Evolutionary conservation across 1,140 invertebrate genomes (phyloP).

Genomic region (Goniozus legneri): DNA sequence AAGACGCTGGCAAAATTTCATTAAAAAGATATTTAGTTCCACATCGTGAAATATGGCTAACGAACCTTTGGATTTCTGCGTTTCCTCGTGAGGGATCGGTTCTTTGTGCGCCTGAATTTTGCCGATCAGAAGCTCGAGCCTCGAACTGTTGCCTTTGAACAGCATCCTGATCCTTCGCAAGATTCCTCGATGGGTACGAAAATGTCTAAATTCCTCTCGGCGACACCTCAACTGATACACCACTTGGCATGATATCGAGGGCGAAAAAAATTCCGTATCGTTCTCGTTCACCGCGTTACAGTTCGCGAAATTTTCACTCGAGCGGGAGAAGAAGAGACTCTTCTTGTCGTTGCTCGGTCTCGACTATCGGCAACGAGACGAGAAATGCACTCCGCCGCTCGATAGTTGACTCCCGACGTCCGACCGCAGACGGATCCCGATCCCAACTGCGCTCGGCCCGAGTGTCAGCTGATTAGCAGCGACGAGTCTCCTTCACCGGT

Average conservation of each 20-base stretch:
- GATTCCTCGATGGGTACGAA: no score
- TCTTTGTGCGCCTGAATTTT: constrained; percentile 80
- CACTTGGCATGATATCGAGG: no score
- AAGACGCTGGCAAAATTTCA: no score
- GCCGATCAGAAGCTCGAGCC: constrained; percentile 75
- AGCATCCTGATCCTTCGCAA: constrained; percentile 56
- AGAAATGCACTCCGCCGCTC: no score
- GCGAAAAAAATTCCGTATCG: neutral
- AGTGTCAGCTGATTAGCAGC: neutral
- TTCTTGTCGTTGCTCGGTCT: no score
- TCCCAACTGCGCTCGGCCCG: constrained; percentile 5
- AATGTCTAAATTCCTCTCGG: no score
- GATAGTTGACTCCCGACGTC: constrained; percentile 22
- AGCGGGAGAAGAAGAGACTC: no score
- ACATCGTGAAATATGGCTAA: no score
- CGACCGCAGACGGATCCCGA: constrained; percentile 10
- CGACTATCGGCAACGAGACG: no score
- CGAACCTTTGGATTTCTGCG: constrained; percentile 39
- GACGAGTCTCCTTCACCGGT: constrained; percentile 4
- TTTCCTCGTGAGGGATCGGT: constrained; percentile 31
- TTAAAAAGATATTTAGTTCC: no score
- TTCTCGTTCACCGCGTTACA: neutral
- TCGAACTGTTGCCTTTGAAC: constrained; percentile 77
- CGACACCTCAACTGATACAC: no score
- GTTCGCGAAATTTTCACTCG: constrained; percentile 10